Conservation (phyloP, 2,888 invertebrate species). For the Pachymerium ferrugineum region DNA sequence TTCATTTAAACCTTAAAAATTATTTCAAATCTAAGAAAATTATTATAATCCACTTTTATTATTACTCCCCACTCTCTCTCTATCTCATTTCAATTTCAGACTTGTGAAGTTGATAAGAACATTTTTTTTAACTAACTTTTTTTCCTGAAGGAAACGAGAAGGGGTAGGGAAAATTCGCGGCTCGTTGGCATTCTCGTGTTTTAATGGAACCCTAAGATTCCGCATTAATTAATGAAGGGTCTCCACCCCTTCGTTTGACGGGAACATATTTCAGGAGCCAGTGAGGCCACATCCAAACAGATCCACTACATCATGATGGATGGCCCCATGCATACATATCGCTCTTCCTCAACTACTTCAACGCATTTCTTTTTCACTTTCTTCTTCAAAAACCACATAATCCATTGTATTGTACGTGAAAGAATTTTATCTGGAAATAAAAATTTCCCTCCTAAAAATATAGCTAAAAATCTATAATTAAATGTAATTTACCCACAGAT, state of each 20-base stretch:
- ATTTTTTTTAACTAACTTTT: neutral
- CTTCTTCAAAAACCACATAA: neutral
- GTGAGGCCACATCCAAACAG: conserved; percentile 12
- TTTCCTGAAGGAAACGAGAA: neutral
- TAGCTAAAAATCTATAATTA: neutral
- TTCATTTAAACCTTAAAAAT: neutral
- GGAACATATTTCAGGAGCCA: conserved; percentile 17
- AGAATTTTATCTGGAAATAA: neutral
- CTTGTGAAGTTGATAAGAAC: neutral
- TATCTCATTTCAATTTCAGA: no score
- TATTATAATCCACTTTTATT: no score
- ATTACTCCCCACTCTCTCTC: no score
- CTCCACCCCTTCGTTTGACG: conserved; percentile 7
- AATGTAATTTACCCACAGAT: neutral
- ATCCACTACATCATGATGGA: conserved; percentile 12
- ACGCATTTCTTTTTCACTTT: neutral
- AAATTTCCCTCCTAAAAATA: neutral
- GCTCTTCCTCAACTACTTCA: conserved; percentile 1
- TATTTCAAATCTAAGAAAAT: neutral
- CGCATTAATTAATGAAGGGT: conserved; percentile 11
- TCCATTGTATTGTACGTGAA: neutral
- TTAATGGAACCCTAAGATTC: conserved; percentile 14
- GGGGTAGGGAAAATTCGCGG: neutral
- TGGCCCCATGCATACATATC: neutral
- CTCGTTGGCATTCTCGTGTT: conserved; percentile 5